Conservation (phyloP, 30 jellyfish, hydroid and myxozoan genomes). For the Aurelia sp. region DNA sequence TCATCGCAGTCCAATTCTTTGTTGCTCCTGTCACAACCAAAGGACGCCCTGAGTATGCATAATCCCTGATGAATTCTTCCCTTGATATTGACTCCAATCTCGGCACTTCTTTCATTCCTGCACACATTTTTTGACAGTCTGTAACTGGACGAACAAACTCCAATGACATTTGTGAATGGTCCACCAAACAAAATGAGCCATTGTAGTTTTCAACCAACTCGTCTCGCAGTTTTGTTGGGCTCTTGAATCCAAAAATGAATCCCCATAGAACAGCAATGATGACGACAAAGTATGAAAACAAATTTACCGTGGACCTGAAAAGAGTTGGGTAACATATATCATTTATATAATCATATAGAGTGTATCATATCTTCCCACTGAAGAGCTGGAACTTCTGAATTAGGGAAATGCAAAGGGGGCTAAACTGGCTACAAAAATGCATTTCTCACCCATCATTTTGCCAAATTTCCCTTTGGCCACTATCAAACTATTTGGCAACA, state of each 20-base stretch:
- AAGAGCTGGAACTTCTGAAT: too few species aligned
- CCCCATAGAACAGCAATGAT: conserved; percentile 56
- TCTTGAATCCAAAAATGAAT: conserved; percentile 35
- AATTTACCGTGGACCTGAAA: conserved; percentile 8
- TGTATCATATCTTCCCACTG: too few species aligned
- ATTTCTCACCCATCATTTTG: too few species aligned
- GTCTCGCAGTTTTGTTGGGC: conserved; percentile 14
- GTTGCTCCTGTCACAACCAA: conserved; percentile 90
- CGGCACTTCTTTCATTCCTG: conserved; percentile 88
- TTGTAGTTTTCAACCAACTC: conserved; percentile 2
- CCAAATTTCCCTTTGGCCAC: too few species aligned
- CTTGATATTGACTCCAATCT: conserved; percentile 55
- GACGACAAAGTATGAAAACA: conserved; percentile 10
- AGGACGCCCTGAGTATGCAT: conserved; percentile 95
- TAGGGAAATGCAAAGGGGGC: too few species aligned
- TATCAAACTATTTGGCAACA: too few species aligned
- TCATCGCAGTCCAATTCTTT: conserved; percentile 88
- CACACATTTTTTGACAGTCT: conserved; percentile 78
- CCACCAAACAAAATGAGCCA: conserved; percentile 49
- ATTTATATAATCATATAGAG: too few species aligned
- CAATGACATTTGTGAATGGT: conserved; percentile 47
- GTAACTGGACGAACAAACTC: conserved; percentile 81
- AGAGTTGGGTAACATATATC: too few species aligned
- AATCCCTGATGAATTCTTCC: conserved; percentile 67
- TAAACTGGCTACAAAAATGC: too few species aligned